Base-by-base conservation (phyloP, 35 echinoderm and acorn worm species). In the Lytechinus variegatus region DNA sequence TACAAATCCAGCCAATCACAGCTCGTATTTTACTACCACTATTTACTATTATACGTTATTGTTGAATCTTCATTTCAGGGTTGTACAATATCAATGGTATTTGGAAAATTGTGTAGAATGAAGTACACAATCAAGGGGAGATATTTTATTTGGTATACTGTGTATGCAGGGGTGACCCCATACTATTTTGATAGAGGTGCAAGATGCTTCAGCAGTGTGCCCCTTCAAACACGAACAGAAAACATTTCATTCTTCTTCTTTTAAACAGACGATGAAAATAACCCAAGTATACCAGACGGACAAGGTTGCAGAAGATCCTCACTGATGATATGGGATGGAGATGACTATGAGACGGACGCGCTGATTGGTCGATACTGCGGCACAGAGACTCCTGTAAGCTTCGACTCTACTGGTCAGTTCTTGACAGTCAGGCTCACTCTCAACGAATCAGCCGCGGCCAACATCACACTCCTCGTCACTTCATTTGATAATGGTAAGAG, bases 361-460 rank as follows among this genome's bases (percentile, higher is more conserved):
- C 53, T 93, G 92, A 93, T 93, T 28, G 92, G 92, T 19, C 92
- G 92, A 12, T 93, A 93, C 92, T 93, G 92, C 53, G 92, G 92
- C 52, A 55, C 92, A 24, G 92, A 93, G 9, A 28, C 53, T 1
- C 92, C 92, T 0, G n/a, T 16, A 54, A 93, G 92, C 92, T 93
- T 93, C 92, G 92, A 93, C 0, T 93, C 92, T 57, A 93, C 52
- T 28, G 92, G 92, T 57, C 92, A 93, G 54, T 93, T 93, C 55
- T 54, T 93, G 28, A 93, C 92, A 1, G 10, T 93, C 2, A 10
- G 27, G 13, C 55, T 93, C 27, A 10, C 12, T 24, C 92, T 93
- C 92, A 93, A 93, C 92, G 53, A 93, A 54, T 93, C 92, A 57
- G 52, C 92, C 54, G 53, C 92, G 54, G 92, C 92, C n/a, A 33